phyloP scores from a whole-genome alignment of 2,797 vertebrate genomes.

The Galaxias olidus region DNA sequence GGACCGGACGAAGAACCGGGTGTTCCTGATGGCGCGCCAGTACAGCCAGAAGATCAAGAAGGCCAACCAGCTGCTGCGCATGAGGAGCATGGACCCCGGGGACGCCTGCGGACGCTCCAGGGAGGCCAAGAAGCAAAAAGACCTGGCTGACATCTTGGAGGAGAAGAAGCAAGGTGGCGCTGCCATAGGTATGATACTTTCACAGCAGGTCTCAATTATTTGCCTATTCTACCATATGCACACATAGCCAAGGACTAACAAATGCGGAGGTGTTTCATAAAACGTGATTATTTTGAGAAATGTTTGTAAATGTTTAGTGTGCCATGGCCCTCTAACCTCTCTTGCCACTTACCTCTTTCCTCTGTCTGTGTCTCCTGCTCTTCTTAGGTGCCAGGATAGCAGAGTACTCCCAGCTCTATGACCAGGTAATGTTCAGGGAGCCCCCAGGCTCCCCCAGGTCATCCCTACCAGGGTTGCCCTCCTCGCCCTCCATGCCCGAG shows the following conservation, averaged over 20 bases:
- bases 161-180: conserved; percentile 97
- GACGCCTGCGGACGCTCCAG: conserved; percentile 76
- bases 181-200: conserved; percentile 86
- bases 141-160: conserved; percentile 92
- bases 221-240: too few relatives aligned
- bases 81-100: conserved; percentile 88
- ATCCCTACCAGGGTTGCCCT: conserved; percentile 58
- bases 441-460: conserved; percentile 49
- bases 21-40: conserved; percentile 96
- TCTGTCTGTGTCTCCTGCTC: conserved; percentile 33
- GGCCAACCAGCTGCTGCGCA: conserved; percentile 94
- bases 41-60: conserved; percentile 99
- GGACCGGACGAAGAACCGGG: conserved; percentile 89
- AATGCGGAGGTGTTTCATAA: too few relatives aligned
- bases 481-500: conserved; percentile 69
- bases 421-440: conserved; percentile 91
- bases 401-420: conserved; percentile 96
- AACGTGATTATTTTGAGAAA: too few relatives aligned
- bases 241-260: too few relatives aligned
- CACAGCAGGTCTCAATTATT: too few relatives aligned
- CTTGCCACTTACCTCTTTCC: neutral
- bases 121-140: conserved; percentile 79
- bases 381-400: conserved; percentile 92
- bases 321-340: neutral
- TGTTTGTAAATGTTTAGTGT: too few relatives aligned